Conservation (phyloP, 2,113 vertebrate genomes). For the Cryptomyrus ogoouensis region DNA sequence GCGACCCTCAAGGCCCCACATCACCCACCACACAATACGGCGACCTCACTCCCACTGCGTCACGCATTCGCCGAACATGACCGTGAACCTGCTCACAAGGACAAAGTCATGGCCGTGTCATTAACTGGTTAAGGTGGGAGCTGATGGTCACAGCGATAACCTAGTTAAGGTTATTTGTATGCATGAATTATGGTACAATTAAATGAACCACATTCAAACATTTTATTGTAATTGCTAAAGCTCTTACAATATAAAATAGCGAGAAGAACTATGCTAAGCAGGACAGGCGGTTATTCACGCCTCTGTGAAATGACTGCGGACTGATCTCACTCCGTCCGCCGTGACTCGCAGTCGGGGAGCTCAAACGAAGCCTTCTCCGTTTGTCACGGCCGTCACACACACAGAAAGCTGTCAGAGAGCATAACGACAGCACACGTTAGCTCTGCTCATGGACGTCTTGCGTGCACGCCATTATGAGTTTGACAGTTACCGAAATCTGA, state of each 20-base stretch:
- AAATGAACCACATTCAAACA: not conserved
- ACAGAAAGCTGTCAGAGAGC: not conserved
- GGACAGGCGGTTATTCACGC: not conserved
- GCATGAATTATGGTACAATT: not conserved
- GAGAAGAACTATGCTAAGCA: not conserved
- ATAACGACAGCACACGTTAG: not conserved
- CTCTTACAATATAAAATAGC: not conserved
- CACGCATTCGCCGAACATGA: not conserved
- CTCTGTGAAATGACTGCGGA: not conserved
- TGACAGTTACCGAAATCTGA: not conserved
- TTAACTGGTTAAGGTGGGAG: not conserved
- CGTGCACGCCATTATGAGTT: not conserved
- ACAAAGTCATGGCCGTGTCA: not conserved
- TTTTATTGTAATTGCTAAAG: not conserved
- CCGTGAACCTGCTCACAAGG: not conserved
- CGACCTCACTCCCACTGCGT: not conserved
- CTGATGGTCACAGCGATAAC: not conserved
- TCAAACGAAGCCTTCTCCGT: not conserved
- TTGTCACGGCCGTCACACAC: not conserved
- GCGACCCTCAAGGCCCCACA: constrained; percentile 5
- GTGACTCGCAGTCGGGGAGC: not conserved
- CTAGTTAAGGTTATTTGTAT: not conserved
- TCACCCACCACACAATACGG: not conserved
- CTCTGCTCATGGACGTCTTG: not conserved
- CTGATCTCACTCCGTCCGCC: not conserved